Base-by-base conservation (phyloP, 1,140 invertebrate genomes). In the Zaprionus kolodkinae region DNA sequence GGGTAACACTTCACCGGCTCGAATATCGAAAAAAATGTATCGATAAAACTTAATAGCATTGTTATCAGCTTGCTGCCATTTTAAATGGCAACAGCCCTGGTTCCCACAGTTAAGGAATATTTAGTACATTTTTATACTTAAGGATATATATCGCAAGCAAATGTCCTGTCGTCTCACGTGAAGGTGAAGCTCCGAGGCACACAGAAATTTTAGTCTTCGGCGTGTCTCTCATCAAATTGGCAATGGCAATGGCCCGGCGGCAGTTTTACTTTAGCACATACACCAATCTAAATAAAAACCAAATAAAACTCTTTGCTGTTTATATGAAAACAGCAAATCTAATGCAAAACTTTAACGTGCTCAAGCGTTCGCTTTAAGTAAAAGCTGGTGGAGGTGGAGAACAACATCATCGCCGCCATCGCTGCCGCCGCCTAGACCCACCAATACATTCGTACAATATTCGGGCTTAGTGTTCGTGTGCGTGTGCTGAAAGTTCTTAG, bases 281-380 rank as follows among this genome's bases (percentile, higher is more conserved):
- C 74, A 90, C 78, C 79, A 92, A 87, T 92, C 91, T 92, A 79
- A 91, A 92, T 62, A 92, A 92, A 84, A 92, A 91, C 68, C 86
- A 92, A 57, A 92, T 88, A 48, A 92, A 92, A 77, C 65, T 92
- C 64, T 92, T 91, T 92, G 91, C 91, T 91, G 91, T 91, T 80
- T 92, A 92, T 78, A 92, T 92, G 91, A 92, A 92, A 92, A 92
- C 91, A 75, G 91, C 91, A 88, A 92, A 81, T 92, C 67, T 92
- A 78, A 91, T 91, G 87, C 91, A 92, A 89, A 92, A 88, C 76
- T 88, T 85, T 21, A 91, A 92, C 60, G 91, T 92, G 50, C 78
- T 92, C 11, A 92, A 92, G 81, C 84, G 91, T 64, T 92, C 91
- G 65, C 90, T 92, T 55, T 92, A 92, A 92, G 72, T 21, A 62